Evolutionary conservation across 2,797 vertebrate genomes (phyloP).

Genomic region (Gila robusta): DNA sequence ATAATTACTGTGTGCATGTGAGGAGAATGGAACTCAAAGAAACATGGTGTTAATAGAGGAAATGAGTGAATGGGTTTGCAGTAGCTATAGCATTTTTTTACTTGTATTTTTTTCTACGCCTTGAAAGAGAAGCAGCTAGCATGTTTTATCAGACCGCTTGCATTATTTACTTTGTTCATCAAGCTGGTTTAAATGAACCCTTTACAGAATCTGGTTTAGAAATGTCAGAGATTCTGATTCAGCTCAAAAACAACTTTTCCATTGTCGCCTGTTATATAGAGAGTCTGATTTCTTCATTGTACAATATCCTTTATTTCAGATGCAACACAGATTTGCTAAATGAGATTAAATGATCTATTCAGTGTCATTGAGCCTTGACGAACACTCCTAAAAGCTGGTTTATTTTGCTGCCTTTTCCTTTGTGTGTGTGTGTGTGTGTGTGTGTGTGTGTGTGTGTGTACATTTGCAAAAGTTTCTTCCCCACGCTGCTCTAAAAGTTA

Average conservation of each 20-base stretch:
- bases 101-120: constrained; percentile 30
- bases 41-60: constrained; percentile 74
- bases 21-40: constrained; percentile 67
- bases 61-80: constrained; percentile 76
- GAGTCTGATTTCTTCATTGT: background rate
- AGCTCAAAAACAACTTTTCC: background rate
- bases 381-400: constrained; percentile 9
- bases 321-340: background rate
- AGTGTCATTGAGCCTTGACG: background rate
- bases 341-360: background rate
- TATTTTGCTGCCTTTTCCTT: background rate
- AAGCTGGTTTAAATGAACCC: constrained; percentile 55
- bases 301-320: background rate
- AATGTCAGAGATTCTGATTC: background rate
- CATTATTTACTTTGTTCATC: constrained; percentile 12
- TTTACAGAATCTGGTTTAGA: constrained; percentile 15
- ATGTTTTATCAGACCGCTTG: constrained; percentile 9
- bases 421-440: background rate
- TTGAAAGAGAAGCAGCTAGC: constrained; percentile 17
- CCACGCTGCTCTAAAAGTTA: constrained; percentile 28
- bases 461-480: background rate
- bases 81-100: constrained; percentile 59
- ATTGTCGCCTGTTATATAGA: constrained; percentile 33
- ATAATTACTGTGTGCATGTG: constrained; percentile 85
- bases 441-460: background rate